phyloP scores from a whole-genome alignment of 2,888 invertebrate species.

The Lacanobia oleracea region DNA sequence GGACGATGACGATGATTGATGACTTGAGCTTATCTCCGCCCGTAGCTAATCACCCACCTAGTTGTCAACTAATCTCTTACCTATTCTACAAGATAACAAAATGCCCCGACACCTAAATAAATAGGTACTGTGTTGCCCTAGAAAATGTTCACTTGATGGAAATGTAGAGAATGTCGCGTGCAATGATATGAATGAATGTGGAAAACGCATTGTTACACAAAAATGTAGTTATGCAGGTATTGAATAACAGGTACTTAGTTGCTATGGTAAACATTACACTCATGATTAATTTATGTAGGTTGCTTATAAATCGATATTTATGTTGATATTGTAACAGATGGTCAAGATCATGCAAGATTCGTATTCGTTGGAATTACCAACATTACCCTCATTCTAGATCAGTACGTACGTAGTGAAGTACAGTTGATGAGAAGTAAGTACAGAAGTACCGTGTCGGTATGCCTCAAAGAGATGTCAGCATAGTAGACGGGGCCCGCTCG shows the following conservation, averaged over 20 bases:
- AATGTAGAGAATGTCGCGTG: constrained; percentile 42
- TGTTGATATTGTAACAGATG: constrained; percentile 4
- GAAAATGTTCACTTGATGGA: constrained; percentile 43
- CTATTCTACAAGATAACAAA: constrained; percentile 37
- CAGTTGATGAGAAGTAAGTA: no score
- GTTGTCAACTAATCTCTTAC: neutral
- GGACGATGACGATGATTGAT: constrained; percentile 1
- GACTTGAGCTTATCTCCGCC: neutral
- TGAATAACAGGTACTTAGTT: constrained; percentile 32
- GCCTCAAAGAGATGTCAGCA: no score
- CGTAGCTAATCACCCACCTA: neutral
- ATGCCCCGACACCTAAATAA: constrained; percentile 26
- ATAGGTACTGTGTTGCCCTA: constrained; percentile 31
- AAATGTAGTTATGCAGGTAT: constrained; percentile 49
- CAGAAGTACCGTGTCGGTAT: no score
- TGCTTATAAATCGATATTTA: constrained; percentile 1
- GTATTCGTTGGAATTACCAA: neutral
- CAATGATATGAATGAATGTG: constrained; percentile 33
- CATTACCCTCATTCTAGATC: no score
- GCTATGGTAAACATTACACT: constrained; percentile 10
- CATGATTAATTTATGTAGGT: constrained; percentile 12
- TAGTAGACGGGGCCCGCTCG: no score
- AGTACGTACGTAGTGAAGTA: no score
- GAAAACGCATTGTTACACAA: constrained; percentile 44
- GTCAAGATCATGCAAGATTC: neutral